phyloP scores from a whole-genome alignment of 2,797 vertebrate genomes.

The Hoplostethus atlanticus region DNA sequence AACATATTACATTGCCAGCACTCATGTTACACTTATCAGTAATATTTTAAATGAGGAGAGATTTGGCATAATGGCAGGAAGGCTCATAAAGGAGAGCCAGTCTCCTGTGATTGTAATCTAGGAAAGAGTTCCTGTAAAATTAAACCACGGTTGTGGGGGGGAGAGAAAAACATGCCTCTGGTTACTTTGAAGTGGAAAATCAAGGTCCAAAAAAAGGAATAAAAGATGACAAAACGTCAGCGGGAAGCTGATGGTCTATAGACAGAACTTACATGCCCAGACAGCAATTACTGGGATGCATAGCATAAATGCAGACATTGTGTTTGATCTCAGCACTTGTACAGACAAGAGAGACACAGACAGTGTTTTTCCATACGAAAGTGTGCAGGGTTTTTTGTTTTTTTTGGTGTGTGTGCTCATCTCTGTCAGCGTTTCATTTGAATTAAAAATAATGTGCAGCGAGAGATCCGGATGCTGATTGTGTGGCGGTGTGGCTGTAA shows the following conservation, averaged over 20 bases:
- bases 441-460: conserved; percentile 76
- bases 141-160: conserved; percentile 64
- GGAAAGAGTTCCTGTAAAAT: conserved; percentile 83
- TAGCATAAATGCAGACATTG: conserved; percentile 67
- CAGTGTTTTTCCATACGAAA: conserved; percentile 64
- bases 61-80: conserved; percentile 77
- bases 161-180: conserved; percentile 62
- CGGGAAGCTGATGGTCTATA: conserved; percentile 76
- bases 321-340: conserved; percentile 77
- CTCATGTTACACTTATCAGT: conserved; percentile 81
- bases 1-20: conserved; percentile 70
- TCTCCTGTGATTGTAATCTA: conserved; percentile 82
- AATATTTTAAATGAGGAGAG: conserved; percentile 75
- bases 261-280: conserved; percentile 77
- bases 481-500: conserved; percentile 75
- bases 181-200: conserved; percentile 80
- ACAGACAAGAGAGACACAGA: conserved; percentile 42
- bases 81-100: conserved; percentile 71
- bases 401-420: conserved; percentile 40
- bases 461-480: conserved; percentile 71
- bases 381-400: conserved; percentile 37
- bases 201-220: conserved; percentile 77
- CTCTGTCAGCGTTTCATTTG: conserved; percentile 73
- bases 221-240: conserved; percentile 82
- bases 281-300: conserved; percentile 80